phyloP scores from a whole-genome alignment of 2,797 vertebrate genomes.

The Notolepis coatsorum region DNA sequence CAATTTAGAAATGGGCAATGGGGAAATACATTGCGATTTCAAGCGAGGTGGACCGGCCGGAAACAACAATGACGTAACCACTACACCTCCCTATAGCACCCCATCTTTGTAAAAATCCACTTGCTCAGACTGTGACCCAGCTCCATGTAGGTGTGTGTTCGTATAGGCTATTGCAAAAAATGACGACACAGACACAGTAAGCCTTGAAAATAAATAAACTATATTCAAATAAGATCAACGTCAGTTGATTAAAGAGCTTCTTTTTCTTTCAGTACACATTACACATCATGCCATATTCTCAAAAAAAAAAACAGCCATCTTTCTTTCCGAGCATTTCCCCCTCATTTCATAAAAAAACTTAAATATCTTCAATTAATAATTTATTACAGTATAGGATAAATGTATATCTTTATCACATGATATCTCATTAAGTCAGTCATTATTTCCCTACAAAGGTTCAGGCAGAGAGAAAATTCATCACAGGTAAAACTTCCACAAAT shows the following conservation, averaged over 20 bases:
- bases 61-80: no score
- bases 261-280: conserved; percentile 75
- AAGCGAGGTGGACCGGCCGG: no score
- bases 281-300: conserved; percentile 82
- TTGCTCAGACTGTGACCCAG: no score
- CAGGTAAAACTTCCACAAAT: conserved; percentile 71
- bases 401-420: conserved; percentile 74
- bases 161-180: conserved; percentile 36
- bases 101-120: no score
- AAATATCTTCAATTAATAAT: conserved; percentile 70
- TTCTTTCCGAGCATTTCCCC: conserved; percentile 30
- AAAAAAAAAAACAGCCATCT: conserved; percentile 65
- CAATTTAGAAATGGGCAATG: no score
- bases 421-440: conserved; percentile 70
- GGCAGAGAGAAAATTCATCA: conserved; percentile 74
- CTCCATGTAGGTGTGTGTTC: not conserved
- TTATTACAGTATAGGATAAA: conserved; percentile 78
- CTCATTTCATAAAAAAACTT: conserved; percentile 71
- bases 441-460: conserved; percentile 76
- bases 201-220: conserved; percentile 85
- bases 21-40: no score
- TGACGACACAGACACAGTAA: conserved; percentile 67
- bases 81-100: not conserved
- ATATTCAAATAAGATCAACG: conserved; percentile 81
- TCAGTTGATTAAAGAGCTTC: conserved; percentile 71